Conservation (phyloP, 2,113 vertebrate genomes). For the Pipra filicauda region DNA sequence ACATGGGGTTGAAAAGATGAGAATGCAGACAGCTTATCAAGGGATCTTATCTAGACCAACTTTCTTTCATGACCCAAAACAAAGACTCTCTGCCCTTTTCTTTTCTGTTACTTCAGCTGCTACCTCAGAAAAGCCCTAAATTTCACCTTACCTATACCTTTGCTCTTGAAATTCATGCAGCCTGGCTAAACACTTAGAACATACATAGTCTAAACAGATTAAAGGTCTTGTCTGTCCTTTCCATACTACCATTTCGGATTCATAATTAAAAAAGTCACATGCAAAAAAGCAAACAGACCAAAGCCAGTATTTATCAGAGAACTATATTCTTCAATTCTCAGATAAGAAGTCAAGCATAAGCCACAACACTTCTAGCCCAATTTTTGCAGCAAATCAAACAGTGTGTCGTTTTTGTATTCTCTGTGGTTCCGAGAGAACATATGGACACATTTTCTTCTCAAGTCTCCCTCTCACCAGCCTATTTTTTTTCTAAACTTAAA, state of each 20-base stretch:
- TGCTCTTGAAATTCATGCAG: neutral
- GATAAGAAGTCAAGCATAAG: neutral
- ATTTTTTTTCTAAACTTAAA: neutral
- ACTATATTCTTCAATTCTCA: neutral
- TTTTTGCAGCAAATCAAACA: neutral
- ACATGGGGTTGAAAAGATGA: neutral
- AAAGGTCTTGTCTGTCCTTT: neutral
- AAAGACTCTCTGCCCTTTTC: neutral
- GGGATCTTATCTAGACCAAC: neutral
- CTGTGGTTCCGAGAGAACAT: neutral
- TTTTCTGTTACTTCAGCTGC: neutral
- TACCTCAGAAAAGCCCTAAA: neutral
- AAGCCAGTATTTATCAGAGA: neutral
- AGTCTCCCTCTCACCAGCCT: neutral
- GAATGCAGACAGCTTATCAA: neutral
- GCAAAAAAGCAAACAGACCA: neutral
- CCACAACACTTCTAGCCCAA: neutral
- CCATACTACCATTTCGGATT: neutral
- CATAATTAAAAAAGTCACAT: neutral
- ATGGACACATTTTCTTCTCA: neutral
- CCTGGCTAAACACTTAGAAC: neutral
- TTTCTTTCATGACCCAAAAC: rapidly evolving
- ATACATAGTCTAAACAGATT: neutral
- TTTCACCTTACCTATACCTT: neutral
- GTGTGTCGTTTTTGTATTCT: neutral